Evolutionary conservation across 2,888 invertebrate genomes (phyloP).

Genomic region (Ormyrus labotus): DNA sequence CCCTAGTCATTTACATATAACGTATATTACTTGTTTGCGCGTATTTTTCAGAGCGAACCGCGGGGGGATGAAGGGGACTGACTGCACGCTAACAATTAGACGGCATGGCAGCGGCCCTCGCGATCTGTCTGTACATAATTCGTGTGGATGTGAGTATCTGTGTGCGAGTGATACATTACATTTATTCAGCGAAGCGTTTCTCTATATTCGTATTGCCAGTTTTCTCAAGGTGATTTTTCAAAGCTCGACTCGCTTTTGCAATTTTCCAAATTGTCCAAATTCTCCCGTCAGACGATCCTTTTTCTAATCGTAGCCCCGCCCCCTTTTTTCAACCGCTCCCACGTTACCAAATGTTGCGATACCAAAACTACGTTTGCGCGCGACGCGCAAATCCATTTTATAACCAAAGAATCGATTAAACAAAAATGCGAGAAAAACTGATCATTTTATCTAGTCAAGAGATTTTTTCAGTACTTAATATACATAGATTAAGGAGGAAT

Average conservation of each 20-base stretch:
- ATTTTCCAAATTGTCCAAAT: neutral
- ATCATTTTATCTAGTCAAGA: constrained; percentile 57
- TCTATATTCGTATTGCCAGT: neutral
- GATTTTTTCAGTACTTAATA: constrained; percentile 56
- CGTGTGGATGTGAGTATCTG: neutral
- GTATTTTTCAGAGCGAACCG: constrained; percentile 39
- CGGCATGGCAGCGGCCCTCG: constrained; percentile 9
- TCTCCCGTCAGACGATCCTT: neutral
- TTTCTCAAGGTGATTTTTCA: neutral
- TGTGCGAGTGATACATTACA: neutral
- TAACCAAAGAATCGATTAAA: constrained; percentile 55
- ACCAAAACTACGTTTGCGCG: constrained; percentile 41
- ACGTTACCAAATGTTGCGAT: constrained; percentile 21
- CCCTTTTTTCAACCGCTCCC: neutral
- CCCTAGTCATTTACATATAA: constrained; percentile 73
- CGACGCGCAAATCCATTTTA: constrained; percentile 51
- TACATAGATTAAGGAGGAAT: constrained; percentile 53
- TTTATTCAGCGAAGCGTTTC: constrained; percentile 8
- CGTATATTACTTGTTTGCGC: constrained; percentile 46
- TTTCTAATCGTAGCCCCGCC: neutral
- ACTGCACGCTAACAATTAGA: neutral
- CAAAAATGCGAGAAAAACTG: constrained; percentile 34
- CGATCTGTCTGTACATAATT: constrained; percentile 33
- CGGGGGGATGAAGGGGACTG: constrained; percentile 9
- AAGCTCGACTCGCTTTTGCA: neutral